Conservation (phyloP, 2,888 invertebrate species). For the Arge pagana region DNA sequence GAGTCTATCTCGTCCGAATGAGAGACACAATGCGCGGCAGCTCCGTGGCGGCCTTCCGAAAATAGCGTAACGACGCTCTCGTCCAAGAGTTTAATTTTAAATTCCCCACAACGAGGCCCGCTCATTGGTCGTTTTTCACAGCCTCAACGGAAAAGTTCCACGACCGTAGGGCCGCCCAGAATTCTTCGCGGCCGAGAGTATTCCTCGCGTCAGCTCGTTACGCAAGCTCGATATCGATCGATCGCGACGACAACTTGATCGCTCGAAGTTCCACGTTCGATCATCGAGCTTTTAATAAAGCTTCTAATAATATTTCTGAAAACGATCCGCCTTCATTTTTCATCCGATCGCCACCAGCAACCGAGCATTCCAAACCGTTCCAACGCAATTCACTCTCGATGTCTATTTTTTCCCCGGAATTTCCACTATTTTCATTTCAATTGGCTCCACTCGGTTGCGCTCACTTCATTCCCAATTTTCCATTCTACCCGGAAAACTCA, state of each 20-base stretch:
- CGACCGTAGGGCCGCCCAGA: not conserved
- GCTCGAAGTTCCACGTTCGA: not conserved
- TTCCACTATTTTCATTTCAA: no score
- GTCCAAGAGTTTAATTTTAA: conserved; percentile 15
- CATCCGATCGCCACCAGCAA: no score
- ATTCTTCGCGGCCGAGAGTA: not conserved
- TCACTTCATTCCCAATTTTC: no score
- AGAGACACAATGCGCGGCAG: conserved; percentile 45
- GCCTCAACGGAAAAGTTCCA: not conserved
- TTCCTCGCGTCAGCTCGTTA: not conserved
- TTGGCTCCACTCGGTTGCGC: no score
- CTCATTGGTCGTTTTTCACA: conserved; percentile 12
- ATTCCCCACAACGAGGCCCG: not conserved
- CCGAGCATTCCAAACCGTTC: no score
- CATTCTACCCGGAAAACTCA: no score
- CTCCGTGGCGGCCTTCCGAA: conserved; percentile 48
- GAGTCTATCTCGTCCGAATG: conserved; percentile 31
- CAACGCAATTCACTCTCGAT: no score
- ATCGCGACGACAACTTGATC: conserved; percentile 25
- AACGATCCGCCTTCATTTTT: no score
- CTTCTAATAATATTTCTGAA: no score
- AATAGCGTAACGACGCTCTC: conserved; percentile 50
- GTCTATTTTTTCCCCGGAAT: no score
- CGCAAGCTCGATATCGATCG: conserved; percentile 19
- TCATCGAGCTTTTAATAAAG: no score